phyloP scores from a whole-genome alignment of 2,888 invertebrate species.

The Acanthococcus lagerstroemiae region DNA sequence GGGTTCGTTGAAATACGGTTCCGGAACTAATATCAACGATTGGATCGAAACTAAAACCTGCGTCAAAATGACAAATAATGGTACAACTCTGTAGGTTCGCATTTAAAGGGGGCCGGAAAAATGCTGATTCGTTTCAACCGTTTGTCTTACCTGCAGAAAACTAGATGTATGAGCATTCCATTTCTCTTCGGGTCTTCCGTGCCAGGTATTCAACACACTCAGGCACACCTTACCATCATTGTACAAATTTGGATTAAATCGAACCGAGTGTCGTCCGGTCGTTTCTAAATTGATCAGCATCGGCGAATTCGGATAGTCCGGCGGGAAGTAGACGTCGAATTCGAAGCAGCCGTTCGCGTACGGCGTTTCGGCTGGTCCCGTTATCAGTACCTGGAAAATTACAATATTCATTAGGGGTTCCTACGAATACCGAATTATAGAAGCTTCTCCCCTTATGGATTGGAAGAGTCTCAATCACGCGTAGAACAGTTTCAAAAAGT shows the following conservation, averaged over 20 bases:
- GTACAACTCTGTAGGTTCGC: not conserved
- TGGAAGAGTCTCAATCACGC: too few relatives aligned
- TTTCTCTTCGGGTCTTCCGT: constrained; percentile 90
- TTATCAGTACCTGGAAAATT: constrained; percentile 63
- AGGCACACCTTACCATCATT: constrained; percentile 93
- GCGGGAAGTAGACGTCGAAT: constrained; percentile 75
- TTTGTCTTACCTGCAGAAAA: constrained; percentile 57
- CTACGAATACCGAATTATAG: too few relatives aligned
- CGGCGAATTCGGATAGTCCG: constrained; percentile 71
- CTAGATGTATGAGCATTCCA: constrained; percentile 88
- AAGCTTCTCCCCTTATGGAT: too few relatives aligned
- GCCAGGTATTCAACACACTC: constrained; percentile 92
- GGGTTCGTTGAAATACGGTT: constrained; percentile 91
- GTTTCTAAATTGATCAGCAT: constrained; percentile 87
- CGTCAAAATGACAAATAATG: not conserved
- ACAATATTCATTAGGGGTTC: not conserved
- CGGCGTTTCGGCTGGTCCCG: constrained; percentile 82
- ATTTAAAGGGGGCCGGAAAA: too few relatives aligned
- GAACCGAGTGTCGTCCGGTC: constrained; percentile 75
- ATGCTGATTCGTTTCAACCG: too few relatives aligned
- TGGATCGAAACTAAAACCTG: constrained; percentile 86
- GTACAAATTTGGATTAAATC: constrained; percentile 88
- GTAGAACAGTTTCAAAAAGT: too few relatives aligned
- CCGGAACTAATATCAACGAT: constrained; percentile 80
- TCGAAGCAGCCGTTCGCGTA: constrained; percentile 87